phyloP scores from a whole-genome alignment of 2,888 invertebrate genomes.

The Hemistola chrysoprasaria region DNA sequence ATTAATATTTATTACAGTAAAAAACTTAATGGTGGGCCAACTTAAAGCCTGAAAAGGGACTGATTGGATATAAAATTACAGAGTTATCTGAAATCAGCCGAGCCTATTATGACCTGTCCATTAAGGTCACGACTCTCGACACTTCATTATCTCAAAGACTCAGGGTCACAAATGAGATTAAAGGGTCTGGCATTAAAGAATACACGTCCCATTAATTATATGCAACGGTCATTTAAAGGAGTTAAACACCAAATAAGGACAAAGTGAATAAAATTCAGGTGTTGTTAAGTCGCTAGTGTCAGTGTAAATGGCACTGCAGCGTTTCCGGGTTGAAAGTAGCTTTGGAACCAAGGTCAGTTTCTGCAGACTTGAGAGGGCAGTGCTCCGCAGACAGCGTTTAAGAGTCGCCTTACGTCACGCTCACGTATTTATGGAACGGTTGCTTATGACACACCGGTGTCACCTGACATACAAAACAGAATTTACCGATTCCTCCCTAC shows the following conservation, averaged over 20 bases:
- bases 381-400: constrained; percentile 42
- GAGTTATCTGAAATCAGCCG: constrained; percentile 16
- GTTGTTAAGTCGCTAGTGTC: constrained; percentile 22
- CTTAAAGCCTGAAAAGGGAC: constrained; percentile 5
- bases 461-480: constrained; percentile 1
- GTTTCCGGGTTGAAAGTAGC: constrained; percentile 76
- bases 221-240: constrained; percentile 17
- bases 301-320: constrained; percentile 41
- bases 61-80: constrained; percentile 17
- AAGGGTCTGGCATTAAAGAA: constrained; percentile 30
- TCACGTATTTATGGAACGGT: constrained; percentile 23
- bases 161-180: constrained; percentile 24
- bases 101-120: constrained; percentile 16
- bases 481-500: no score
- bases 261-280: constrained; percentile 41
- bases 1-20: neutral
- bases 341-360: constrained; percentile 58
- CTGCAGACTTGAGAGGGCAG: constrained; percentile 48
- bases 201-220: constrained; percentile 3
- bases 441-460: constrained; percentile 18
- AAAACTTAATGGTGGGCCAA: constrained; percentile 8
- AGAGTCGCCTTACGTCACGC: constrained; percentile 44
- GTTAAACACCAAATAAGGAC: constrained; percentile 44
- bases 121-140: constrained; percentile 22
- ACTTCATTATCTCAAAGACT: constrained; percentile 26